These are phyloP conservation scores for Ormyrus nitidulus DNA, from an alignment of 2,888 invertebrate genomes.

Conservation along the genomic window DNA sequence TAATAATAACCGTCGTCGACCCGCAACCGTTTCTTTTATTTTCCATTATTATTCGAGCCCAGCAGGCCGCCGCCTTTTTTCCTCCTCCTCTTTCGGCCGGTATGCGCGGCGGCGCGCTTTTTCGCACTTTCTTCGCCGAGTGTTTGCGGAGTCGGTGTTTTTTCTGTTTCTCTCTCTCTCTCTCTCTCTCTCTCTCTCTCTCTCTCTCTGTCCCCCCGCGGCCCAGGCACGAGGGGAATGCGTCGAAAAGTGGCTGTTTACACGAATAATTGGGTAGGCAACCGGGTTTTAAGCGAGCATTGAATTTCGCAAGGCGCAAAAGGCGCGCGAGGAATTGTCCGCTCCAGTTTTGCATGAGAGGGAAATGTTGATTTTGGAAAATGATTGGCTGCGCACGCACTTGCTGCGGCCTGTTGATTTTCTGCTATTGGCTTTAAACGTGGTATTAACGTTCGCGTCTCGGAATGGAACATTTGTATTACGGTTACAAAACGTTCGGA, in stretches of 20 bases:
- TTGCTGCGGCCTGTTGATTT: no score
- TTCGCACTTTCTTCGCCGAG: constrained; percentile 11
- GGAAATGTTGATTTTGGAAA: not conserved
- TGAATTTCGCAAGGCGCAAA: not conserved
- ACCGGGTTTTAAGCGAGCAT: no score
- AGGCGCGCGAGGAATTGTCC: not conserved
- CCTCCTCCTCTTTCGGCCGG: not conserved
- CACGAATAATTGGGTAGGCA: constrained; percentile 18
- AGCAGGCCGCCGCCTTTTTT: constrained; percentile 1
- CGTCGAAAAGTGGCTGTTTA: constrained; percentile 24
- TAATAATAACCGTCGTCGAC: constrained; percentile 16
- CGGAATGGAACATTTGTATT: no score
- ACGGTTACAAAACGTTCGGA: no score
- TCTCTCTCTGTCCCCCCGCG: no score
- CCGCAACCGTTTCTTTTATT: not conserved
- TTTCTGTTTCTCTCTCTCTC: no score
- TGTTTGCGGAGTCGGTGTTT: no score
- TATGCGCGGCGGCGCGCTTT: constrained; percentile 5
- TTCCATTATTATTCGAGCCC: no score
- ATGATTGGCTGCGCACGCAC: not conserved
- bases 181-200: no score
- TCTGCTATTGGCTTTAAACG: no score
- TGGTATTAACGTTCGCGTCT: no score
- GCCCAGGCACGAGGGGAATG: not conserved
- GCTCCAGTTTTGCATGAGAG: not conserved